These are phyloP conservation scores for Bellardia bayeri DNA, from an alignment of 2,888 invertebrate species.

Conservation along the genomic window DNA sequence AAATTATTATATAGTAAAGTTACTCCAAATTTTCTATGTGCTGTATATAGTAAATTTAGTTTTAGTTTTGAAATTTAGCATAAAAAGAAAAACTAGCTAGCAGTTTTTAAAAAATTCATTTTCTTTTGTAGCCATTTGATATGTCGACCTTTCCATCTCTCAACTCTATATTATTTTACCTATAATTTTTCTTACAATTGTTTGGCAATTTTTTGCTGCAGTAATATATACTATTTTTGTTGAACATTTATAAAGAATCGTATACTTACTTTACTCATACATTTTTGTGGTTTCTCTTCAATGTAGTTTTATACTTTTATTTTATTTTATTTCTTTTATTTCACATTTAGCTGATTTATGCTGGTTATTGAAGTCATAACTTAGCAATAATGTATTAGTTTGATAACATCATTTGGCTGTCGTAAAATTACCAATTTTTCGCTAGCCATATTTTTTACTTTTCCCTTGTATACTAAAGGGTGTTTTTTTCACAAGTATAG, in stretches of 20 bases:
- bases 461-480: not conserved
- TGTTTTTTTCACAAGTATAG: not conserved
- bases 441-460: slow-evolving; percentile 63
- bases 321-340: slow-evolving; percentile 9
- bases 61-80: too few relatives aligned
- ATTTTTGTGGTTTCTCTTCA: not conserved
- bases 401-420: slow-evolving; percentile 74
- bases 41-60: too few relatives aligned
- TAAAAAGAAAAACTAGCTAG: too few relatives aligned
- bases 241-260: not conserved
- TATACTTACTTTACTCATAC: not conserved
- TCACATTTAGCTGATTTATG: slow-evolving; percentile 65
- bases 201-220: not conserved
- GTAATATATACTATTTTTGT: too few relatives aligned
- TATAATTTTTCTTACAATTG: not conserved
- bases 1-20: too few relatives aligned
- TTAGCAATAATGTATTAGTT: slow-evolving; percentile 72
- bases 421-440: slow-evolving; percentile 73
- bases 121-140: too few relatives aligned
- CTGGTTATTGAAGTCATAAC: slow-evolving; percentile 71
- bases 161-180: too few relatives aligned
- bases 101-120: too few relatives aligned
- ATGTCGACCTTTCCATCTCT: too few relatives aligned
- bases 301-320: slow-evolving; percentile 9
- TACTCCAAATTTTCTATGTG: too few relatives aligned